Evolutionary conservation across 2,113 vertebrate species (phyloP).

Genomic region (Solenodon paradoxus): DNA sequence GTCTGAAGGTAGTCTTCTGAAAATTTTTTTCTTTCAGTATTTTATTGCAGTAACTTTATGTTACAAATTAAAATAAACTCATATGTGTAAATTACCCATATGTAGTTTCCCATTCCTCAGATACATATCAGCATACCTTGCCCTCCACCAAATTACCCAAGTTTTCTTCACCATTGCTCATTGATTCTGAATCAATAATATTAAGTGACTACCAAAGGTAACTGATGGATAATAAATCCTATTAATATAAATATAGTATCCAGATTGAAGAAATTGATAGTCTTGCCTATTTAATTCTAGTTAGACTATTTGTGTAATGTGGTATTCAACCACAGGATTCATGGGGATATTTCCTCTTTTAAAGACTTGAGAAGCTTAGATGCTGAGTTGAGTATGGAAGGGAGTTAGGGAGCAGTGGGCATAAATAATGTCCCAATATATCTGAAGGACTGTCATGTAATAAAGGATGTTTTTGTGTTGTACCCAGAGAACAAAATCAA

Average conservation of each 20-base stretch:
- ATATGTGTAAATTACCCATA: too few relatives aligned
- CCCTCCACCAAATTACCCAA: too few relatives aligned
- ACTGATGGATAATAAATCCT: background rate
- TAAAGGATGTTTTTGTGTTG: background rate
- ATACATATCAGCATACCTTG: too few relatives aligned
- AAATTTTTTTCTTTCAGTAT: too few relatives aligned
- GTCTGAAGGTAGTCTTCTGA: too few relatives aligned
- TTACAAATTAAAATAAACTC: too few relatives aligned
- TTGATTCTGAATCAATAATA: background rate
- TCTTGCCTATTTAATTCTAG: constrained; percentile 16
- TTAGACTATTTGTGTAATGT: background rate
- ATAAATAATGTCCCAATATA: background rate
- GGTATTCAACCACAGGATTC: background rate
- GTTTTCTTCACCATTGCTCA: too few relatives aligned
- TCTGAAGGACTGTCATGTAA: background rate
- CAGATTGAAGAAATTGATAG: background rate
- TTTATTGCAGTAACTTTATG: too few relatives aligned
- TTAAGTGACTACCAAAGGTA: constrained; percentile 7
- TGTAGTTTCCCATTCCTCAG: too few relatives aligned
- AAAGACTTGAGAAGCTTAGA: background rate
- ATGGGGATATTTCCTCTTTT: background rate
- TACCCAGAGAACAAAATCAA: background rate
- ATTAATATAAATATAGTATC: background rate
- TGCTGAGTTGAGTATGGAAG: background rate
- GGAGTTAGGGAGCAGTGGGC: background rate